Conservation (phyloP, 2,113 vertebrate genomes). For the Bambusicola thoracicus region DNA sequence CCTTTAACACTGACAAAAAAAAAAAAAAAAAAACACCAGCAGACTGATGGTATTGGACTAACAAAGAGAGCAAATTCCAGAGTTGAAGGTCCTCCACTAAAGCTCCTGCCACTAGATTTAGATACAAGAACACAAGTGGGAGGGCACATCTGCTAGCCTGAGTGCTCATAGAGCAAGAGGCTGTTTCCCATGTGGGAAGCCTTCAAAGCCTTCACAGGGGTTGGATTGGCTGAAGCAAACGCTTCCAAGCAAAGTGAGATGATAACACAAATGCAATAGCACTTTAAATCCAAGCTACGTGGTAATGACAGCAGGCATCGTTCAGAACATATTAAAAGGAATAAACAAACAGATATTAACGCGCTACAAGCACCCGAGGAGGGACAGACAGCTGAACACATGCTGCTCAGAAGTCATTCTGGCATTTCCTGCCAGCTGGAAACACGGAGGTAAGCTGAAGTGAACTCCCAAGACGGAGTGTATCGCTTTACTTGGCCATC, state of each 20-base stretch:
- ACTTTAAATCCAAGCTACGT: background rate
- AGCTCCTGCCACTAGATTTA: background rate
- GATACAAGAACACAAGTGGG: background rate
- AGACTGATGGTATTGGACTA: background rate
- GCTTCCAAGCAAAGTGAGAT: background rate
- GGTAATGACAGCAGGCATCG: background rate
- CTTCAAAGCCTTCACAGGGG: background rate
- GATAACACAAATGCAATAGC: background rate
- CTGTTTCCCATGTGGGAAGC: background rate
- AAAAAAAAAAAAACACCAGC: background rate
- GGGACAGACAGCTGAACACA: background rate
- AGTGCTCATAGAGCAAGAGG: background rate
- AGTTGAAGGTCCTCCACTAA: background rate
- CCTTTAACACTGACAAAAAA: background rate
- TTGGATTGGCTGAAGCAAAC: background rate
- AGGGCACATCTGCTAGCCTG: background rate
- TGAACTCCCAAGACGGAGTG: background rate
- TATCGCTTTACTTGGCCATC: background rate
- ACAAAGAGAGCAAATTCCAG: background rate
- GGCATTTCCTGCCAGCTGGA: background rate
- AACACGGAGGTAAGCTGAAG: accelerated
- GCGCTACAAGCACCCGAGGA: background rate
- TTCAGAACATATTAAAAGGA: background rate
- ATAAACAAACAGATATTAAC: background rate
- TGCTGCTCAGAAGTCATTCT: background rate